These are phyloP conservation scores for Cyaniris semiargus DNA, from an alignment of 2,888 invertebrate genomes.

Conservation along the genomic window DNA sequence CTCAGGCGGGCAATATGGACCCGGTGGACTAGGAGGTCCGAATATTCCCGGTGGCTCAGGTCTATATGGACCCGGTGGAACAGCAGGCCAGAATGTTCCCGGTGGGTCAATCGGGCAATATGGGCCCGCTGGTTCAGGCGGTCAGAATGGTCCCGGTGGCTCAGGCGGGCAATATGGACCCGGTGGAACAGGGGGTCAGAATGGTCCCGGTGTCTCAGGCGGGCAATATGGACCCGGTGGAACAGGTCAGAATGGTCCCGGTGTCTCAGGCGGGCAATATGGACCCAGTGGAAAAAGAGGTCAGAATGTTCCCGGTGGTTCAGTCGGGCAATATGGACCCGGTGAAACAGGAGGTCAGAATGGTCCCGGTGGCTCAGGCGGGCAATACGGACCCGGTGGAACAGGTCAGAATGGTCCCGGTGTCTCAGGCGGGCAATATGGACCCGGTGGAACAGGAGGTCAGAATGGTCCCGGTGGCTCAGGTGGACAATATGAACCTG, in stretches of 20 bases:
- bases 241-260: slow-evolving; percentile 35
- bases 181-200: slow-evolving; percentile 2
- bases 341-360: slow-evolving; percentile 33
- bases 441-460: slow-evolving; percentile 25
- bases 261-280: slow-evolving; percentile 33
- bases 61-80: slow-evolving; percentile 34
- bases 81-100: slow-evolving; percentile 35
- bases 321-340: slow-evolving; percentile 23
- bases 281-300: not conserved
- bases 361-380: slow-evolving; percentile 21
- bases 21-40: slow-evolving; percentile 35
- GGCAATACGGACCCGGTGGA: slow-evolving; percentile 34
- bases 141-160: slow-evolving; percentile 32
- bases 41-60: slow-evolving; percentile 30
- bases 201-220: slow-evolving; percentile 34
- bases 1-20: slow-evolving; percentile 31
- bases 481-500: not conserved
- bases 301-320: slow-evolving; percentile 34
- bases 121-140: slow-evolving; percentile 29
- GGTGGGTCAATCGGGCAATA: slow-evolving; percentile 18
- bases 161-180: slow-evolving; percentile 36
- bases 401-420: slow-evolving; percentile 27
- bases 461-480: not conserved
- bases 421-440: slow-evolving; percentile 32
- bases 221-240: slow-evolving; percentile 11